These are phyloP conservation scores for Coptodon bakossiorum DNA, from an alignment of 2,113 vertebrate genomes.

Conservation along the genomic window DNA sequence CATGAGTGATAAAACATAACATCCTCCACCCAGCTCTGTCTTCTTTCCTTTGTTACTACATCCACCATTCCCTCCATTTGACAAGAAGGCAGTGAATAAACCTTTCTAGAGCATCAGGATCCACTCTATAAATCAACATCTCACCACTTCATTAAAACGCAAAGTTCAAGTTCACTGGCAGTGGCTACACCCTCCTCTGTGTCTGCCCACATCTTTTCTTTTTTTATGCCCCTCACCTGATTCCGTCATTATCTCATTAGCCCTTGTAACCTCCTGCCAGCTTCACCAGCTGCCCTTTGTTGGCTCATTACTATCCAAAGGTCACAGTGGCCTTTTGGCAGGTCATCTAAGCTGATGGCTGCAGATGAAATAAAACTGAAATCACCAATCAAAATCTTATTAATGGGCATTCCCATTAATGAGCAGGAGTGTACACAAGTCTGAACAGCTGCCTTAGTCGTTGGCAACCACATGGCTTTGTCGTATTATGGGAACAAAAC, in stretches of 20 bases:
- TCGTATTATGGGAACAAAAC: not conserved
- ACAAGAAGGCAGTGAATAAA: not conserved
- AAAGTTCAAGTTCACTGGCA: not conserved
- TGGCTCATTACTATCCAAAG: not conserved
- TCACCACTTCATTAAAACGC: not conserved
- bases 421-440: not conserved
- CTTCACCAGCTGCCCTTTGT: not conserved
- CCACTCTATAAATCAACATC: not conserved
- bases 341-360: not conserved
- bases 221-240: not conserved
- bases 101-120: not conserved
- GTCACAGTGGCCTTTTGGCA: not conserved
- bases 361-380: not conserved
- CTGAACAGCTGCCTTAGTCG: not conserved
- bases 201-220: not conserved
- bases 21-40: not conserved
- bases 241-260: conserved; percentile 5
- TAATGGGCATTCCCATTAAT: not conserved
- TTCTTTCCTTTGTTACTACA: not conserved
- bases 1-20: not conserved
- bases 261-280: not conserved
- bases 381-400: not conserved
- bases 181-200: not conserved
- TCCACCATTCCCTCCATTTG: not conserved
- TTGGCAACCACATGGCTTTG: not conserved